Evolutionary conservation across 2,797 vertebrate genomes (phyloP).

Genomic region (Florisuga fusca): DNA sequence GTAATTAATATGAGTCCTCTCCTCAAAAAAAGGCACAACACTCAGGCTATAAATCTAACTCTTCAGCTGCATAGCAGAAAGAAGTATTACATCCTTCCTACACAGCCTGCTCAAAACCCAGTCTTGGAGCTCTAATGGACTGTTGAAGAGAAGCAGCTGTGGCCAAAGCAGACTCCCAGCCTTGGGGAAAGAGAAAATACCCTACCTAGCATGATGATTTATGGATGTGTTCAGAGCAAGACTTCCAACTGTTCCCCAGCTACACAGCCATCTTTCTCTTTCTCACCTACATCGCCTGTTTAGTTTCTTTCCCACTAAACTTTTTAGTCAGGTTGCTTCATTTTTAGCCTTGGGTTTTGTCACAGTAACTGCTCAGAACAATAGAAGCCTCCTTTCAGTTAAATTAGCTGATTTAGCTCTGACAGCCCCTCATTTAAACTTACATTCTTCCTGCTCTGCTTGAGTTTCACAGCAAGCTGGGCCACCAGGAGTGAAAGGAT

Average conservation of each 20-base stretch:
- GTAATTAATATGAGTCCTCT: slow-evolving; percentile 61
- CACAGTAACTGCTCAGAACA: background rate
- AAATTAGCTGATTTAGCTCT: slow-evolving; percentile 1
- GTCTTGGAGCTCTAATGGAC: background rate
- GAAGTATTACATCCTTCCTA: background rate
- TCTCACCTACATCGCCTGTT: background rate
- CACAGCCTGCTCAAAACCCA: background rate
- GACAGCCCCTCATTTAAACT: background rate
- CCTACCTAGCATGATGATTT: slow-evolving; percentile 21
- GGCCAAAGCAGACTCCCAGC: background rate
- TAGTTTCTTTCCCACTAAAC: background rate
- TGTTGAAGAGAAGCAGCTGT: slow-evolving; percentile 44
- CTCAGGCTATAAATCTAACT: slow-evolving; percentile 3
- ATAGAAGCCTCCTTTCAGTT: background rate
- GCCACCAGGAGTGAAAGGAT: slow-evolving; percentile 13
- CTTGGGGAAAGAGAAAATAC: slow-evolving; percentile 21
- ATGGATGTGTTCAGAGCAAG: background rate
- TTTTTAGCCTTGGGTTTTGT: slow-evolving; percentile 19
- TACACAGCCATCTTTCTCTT: background rate
- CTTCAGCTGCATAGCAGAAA: background rate
- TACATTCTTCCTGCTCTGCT: background rate
- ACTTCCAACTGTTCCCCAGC: background rate
- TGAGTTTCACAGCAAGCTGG: background rate
- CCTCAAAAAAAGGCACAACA: slow-evolving; percentile 15
- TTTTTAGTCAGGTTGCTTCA: background rate